phyloP scores from a whole-genome alignment of 2,888 invertebrate species.

The Copidosoma aretas region DNA sequence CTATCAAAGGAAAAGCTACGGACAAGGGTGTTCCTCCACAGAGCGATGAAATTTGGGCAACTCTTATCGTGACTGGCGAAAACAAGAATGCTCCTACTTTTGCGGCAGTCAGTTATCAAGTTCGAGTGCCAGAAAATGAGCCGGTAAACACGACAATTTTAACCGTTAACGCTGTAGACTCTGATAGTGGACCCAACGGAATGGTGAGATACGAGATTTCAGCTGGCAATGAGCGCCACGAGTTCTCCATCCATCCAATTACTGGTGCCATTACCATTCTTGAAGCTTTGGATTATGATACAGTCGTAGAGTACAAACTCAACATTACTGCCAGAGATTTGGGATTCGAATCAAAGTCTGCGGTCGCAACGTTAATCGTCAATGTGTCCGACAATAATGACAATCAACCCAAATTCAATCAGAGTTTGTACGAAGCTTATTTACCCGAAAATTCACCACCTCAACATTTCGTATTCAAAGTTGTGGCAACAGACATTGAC shows the following conservation, averaged over 20 bases:
- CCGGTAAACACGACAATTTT: slow-evolving; percentile 84
- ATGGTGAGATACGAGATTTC: slow-evolving; percentile 84
- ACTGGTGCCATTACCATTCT: slow-evolving; percentile 83
- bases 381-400: slow-evolving; percentile 92
- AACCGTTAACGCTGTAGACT: slow-evolving; percentile 83
- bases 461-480: slow-evolving; percentile 76
- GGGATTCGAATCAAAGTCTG: slow-evolving; percentile 79
- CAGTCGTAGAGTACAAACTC: slow-evolving; percentile 80
- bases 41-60: slow-evolving; percentile 76
- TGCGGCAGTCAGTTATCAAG: slow-evolving; percentile 84
- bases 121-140: slow-evolving; percentile 90
- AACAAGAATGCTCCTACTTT: slow-evolving; percentile 83
- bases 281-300: slow-evolving; percentile 85
- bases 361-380: slow-evolving; percentile 83
- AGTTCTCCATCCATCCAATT: slow-evolving; percentile 79
- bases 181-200: slow-evolving; percentile 89
- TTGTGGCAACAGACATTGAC: slow-evolving; percentile 83
- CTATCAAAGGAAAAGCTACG: slow-evolving; percentile 74
- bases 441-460: slow-evolving; percentile 83
- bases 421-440: slow-evolving; percentile 77
- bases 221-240: slow-evolving; percentile 80
- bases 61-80: slow-evolving; percentile 83
- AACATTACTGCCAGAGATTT: slow-evolving; percentile 88
- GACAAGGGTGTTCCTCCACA: slow-evolving; percentile 90
- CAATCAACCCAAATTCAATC: slow-evolving; percentile 87